Conservation (phyloP, 2,888 invertebrate species). For the Deilephila porcellus region DNA sequence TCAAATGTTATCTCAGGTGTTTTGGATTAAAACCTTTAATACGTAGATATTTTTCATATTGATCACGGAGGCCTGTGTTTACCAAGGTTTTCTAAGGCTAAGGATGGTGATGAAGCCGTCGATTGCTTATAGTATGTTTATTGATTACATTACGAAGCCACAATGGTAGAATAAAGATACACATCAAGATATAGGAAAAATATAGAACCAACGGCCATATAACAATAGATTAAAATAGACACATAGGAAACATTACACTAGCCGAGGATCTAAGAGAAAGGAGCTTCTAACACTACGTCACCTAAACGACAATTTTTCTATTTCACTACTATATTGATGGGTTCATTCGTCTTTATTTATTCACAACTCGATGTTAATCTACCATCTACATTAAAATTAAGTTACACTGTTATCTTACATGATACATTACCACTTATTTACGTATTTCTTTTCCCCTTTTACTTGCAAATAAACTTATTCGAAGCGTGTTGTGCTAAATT, state of each 20-base stretch:
- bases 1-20: too few relatives aligned
- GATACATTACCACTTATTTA: constrained; percentile 48
- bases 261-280: constrained; percentile 21
- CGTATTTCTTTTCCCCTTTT: constrained; percentile 83
- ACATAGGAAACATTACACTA: constrained; percentile 13
- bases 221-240: constrained; percentile 12
- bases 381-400: constrained; percentile 17
- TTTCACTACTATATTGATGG: constrained; percentile 17
- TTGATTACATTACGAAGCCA: background rate
- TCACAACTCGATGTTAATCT: constrained; percentile 21
- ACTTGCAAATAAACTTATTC: constrained; percentile 52
- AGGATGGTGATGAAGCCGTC: too few relatives aligned
- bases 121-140: too few relatives aligned
- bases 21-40: too few relatives aligned
- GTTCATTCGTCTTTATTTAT: constrained; percentile 20
- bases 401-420: constrained; percentile 19
- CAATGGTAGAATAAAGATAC: background rate
- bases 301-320: constrained; percentile 1
- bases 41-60: too few relatives aligned
- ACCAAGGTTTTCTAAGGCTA: too few relatives aligned
- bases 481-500: constrained; percentile 1
- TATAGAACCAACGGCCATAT: background rate
- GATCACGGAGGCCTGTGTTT: too few relatives aligned
- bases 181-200: background rate
- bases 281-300: background rate